phyloP scores from a whole-genome alignment of 2,113 vertebrate genomes.

The Vicugna pacos region DNA sequence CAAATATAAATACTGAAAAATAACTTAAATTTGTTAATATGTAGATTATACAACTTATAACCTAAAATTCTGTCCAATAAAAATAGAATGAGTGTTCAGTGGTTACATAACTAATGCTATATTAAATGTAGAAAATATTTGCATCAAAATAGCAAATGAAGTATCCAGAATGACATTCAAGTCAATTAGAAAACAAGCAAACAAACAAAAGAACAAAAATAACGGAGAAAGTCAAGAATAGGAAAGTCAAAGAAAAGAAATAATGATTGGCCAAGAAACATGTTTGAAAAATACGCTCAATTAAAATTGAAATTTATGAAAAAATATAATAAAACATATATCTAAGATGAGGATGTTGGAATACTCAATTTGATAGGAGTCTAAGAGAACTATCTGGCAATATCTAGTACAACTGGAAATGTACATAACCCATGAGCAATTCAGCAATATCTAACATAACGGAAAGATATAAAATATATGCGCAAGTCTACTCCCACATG shows the following conservation, averaged over 20 bases:
- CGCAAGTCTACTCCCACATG: neutral
- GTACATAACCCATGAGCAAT: neutral
- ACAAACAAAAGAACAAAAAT: neutral
- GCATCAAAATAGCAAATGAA: neutral
- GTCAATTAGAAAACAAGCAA: neutral
- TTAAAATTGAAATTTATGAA: neutral
- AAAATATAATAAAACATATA: neutral
- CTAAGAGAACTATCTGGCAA: neutral
- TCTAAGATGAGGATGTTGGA: neutral
- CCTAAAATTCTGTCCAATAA: neutral
- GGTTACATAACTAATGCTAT: neutral
- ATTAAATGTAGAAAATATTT: neutral
- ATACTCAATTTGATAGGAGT: neutral
- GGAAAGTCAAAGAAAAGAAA: constrained; percentile 9
- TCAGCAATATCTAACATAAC: neutral
- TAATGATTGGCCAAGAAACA: neutral
- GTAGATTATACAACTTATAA: neutral
- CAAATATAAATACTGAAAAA: neutral
- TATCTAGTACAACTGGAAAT: neutral
- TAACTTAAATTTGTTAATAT: neutral
- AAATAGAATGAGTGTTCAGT: neutral
- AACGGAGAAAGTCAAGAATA: neutral
- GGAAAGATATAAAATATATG: neutral
- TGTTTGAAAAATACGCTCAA: neutral
- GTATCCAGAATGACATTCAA: neutral